phyloP scores from a whole-genome alignment of 1,140 invertebrate species.

The Pseudomyrmex concolor region DNA sequence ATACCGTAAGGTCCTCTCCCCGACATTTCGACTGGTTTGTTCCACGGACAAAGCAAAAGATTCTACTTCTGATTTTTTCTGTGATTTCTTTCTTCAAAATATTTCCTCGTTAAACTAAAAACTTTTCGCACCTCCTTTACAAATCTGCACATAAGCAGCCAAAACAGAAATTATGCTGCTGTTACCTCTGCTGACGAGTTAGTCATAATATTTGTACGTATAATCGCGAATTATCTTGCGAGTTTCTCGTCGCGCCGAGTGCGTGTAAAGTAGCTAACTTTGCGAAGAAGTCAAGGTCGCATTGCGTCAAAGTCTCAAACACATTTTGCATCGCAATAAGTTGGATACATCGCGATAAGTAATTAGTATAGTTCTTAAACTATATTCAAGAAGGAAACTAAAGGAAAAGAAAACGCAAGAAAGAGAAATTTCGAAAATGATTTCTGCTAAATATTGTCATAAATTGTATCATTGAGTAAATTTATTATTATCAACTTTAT shows the following conservation, averaged over 20 bases:
- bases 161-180: constrained; percentile 64
- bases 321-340: constrained; percentile 22
- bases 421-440: background rate
- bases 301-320: constrained; percentile 31
- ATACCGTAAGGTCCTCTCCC: constrained; percentile 20
- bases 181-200: constrained; percentile 33
- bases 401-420: background rate
- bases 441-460: background rate
- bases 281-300: constrained; percentile 59
- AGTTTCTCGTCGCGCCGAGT: constrained; percentile 35
- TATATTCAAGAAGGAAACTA: no score
- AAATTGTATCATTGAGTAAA: constrained; percentile 23
- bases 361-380: no score
- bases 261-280: constrained; percentile 55
- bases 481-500: constrained; percentile 21
- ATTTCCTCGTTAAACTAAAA: no score
- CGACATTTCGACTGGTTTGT: constrained; percentile 34
- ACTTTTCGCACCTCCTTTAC: no score
- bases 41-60: background rate
- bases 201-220: constrained; percentile 62
- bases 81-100: background rate
- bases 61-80: constrained; percentile 2
- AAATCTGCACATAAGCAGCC: no score
- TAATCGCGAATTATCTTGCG: constrained; percentile 57
- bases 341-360: no score